Evolutionary conservation across 2,113 vertebrate genomes (phyloP), one percentile per base, ranked within the genome.

Genomic region (Onychorhynchus coronatus): DNA sequence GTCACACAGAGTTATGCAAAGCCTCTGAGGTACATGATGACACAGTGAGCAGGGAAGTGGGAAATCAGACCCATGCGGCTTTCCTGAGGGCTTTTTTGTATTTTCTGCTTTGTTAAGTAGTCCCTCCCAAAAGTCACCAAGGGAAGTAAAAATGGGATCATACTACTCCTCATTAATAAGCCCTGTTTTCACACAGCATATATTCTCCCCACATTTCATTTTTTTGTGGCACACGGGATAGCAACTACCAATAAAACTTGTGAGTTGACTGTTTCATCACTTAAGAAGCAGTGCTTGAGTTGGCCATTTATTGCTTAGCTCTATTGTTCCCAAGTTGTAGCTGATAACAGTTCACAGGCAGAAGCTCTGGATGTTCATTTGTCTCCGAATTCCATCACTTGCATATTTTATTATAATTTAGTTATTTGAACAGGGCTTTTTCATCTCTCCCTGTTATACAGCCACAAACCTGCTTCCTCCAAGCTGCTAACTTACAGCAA

Each of bases 31-130:
- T 94, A 90, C 85, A 94, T 0, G 9, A 77, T 71, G 79, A 71
- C 93, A 94, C 56, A 95, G n/a, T 1, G 7, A 87, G 65, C 61
- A 88, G 72, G 35, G 52, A 77, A 91, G 80, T 81, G 70, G 75
- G 74, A 93, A 96, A 96, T 80, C 55, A 90, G 74, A 71, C 55
- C 72, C 95, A 84, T 88, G 65, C 91, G 95, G 56, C 47, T 95
- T 75, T 91, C 84, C 74, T 19, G 28, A 83, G 75, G 80, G 76
- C 42, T 76, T 73, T 71, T 70, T 87, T 56, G 7, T 35, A 39
- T 88, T 93, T 93, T 23, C 27, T 84, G 52, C 28, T 72, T 66
- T 5, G 5, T 72, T 85, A 65, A 83, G 47, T 87, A 72, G 35
- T 62, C 18, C 23, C 30, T 85, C 25, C 28, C 56, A 65, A 42